These are phyloP conservation scores for Drosophila dives DNA, from an alignment of 2,888 invertebrate genomes.

Conservation along the genomic window DNA sequence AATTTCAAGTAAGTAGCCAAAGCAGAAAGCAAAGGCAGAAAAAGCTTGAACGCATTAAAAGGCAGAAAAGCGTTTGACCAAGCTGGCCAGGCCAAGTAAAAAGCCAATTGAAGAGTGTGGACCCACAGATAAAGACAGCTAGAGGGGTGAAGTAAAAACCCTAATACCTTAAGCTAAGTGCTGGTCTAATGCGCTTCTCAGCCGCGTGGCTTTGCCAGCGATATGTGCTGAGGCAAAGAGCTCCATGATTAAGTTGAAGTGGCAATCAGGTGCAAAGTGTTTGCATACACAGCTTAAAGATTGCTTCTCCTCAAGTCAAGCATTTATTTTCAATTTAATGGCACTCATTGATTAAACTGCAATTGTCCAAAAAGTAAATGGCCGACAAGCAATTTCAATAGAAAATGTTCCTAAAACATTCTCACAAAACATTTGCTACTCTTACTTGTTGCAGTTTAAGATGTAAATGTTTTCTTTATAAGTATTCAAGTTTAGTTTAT, in stretches of 20 bases:
- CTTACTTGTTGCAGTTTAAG: neutral
- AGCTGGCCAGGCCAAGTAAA: constrained; percentile 16
- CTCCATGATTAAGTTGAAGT: constrained; percentile 35
- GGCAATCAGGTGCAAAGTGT: constrained; percentile 32
- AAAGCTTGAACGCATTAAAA: constrained; percentile 71
- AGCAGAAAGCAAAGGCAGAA: constrained; percentile 35
- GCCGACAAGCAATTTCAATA: neutral
- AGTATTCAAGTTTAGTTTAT: neutral
- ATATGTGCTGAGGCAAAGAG: constrained; percentile 55
- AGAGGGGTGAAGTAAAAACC: constrained; percentile 1
- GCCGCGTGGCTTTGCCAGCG: constrained; percentile 40
- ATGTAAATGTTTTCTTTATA: neutral
- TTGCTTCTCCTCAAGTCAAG: neutral
- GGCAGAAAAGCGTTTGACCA: constrained; percentile 56
- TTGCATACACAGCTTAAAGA: constrained; percentile 17
- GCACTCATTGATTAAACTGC: neutral
- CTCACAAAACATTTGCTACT: neutral
- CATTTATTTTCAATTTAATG: neutral
- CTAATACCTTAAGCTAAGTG: constrained; percentile 57
- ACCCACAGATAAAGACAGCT: neutral
- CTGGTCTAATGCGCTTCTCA: constrained; percentile 55
- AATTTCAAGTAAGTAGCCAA: constrained; percentile 60
- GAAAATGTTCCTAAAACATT: neutral
- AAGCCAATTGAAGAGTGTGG: constrained; percentile 10
- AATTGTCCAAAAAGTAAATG: neutral